Percentiles rank a stretch among this genome's conserved stretches.
phyloP scores from a whole-genome alignment of 2,888 invertebrate genomes.

The Drosophila pseudotalamancana region DNA sequence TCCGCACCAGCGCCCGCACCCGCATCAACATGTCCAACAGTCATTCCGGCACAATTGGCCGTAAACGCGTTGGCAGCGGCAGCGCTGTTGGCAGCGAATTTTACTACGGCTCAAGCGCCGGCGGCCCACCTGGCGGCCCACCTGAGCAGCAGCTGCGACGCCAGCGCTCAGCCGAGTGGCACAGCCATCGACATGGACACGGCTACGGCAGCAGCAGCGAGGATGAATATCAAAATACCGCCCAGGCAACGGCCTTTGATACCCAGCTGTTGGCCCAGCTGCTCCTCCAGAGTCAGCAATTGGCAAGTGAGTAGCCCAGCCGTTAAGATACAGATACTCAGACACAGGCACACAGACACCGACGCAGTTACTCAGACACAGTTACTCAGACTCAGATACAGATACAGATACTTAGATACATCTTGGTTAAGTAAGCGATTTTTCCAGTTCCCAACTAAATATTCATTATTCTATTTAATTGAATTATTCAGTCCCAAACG shows the following conservation, averaged over 20 bases:
- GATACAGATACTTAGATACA: neutral
- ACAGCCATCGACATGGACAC: slow-evolving; percentile 85
- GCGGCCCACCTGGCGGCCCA: slow-evolving; percentile 23
- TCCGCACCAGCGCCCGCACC: neutral
- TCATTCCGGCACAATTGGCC: slow-evolving; percentile 84
- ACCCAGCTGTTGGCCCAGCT: slow-evolving; percentile 86
- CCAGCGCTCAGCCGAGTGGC: slow-evolving; percentile 87
- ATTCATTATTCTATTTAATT: slow-evolving; percentile 78
- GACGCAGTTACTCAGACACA: no score
- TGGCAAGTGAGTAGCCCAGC: slow-evolving; percentile 85
- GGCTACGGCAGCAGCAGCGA: slow-evolving; percentile 85
- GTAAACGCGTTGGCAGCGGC: slow-evolving; percentile 83
- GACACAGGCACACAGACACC: slow-evolving; percentile 9
- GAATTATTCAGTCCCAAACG: slow-evolving; percentile 67
- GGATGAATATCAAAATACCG: slow-evolving; percentile 85
- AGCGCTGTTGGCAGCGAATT: slow-evolving; percentile 82
- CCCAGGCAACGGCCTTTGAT: slow-evolving; percentile 84
- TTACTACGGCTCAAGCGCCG: slow-evolving; percentile 79
- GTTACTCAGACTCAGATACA: slow-evolving; percentile 3
- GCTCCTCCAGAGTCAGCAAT: slow-evolving; percentile 86
- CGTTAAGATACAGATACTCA: slow-evolving; percentile 2
- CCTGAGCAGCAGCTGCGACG: slow-evolving; percentile 83
- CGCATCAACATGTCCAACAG: slow-evolving; percentile 83
- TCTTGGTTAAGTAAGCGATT: slow-evolving; percentile 18
- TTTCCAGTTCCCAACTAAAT: slow-evolving; percentile 58